phyloP scores from a whole-genome alignment of 2,113 vertebrate genomes.

The Macquaria ambigua region DNA sequence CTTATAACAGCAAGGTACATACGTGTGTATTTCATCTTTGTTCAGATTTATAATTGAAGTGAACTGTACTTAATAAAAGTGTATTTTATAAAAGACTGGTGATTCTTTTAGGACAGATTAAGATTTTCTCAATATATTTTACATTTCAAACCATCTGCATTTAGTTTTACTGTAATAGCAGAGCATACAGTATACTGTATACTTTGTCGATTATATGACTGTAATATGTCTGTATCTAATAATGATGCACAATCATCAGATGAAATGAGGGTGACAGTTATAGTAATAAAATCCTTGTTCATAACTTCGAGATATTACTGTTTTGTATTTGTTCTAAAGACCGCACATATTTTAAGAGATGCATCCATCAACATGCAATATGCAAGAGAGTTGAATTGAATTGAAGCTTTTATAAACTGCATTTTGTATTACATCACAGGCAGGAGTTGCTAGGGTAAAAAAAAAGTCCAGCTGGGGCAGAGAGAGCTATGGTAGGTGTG shows the following conservation, averaged over 20 bases:
- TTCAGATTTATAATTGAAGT: too few relatives aligned
- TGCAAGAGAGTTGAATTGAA: background rate
- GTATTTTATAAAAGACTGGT: background rate
- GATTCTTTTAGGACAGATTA: background rate
- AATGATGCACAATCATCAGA: background rate
- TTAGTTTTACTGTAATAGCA: background rate
- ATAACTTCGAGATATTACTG: background rate
- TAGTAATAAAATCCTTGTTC: background rate
- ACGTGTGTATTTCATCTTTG: background rate
- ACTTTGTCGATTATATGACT: background rate
- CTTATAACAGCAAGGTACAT: background rate
- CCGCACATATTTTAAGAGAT: background rate
- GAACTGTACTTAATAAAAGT: background rate
- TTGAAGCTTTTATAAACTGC: background rate
- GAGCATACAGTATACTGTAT: background rate
- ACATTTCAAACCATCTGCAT: background rate
- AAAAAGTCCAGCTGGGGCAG: background rate
- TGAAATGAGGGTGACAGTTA: background rate
- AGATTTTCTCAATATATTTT: background rate
- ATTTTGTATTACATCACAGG: slow-evolving; percentile 8
- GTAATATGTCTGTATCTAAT: background rate
- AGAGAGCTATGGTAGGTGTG: background rate
- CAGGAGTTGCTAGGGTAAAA: background rate
- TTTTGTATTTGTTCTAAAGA: background rate
- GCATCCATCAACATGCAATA: background rate